Evolutionary conservation across 1,140 invertebrate species (phyloP).

Genomic region (Zaprionus davidi): DNA sequence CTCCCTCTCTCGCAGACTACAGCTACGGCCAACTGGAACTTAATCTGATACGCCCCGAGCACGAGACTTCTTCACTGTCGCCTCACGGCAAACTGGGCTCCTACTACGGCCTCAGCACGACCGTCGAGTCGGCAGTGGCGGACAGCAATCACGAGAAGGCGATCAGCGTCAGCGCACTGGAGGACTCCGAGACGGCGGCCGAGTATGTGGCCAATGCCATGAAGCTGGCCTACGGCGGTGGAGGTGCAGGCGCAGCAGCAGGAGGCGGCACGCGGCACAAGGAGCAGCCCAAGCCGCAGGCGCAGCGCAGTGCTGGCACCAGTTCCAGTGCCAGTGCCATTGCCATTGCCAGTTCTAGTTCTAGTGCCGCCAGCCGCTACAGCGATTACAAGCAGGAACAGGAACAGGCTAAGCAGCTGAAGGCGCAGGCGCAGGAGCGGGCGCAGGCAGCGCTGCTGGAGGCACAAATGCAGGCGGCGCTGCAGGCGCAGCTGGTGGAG

Average conservation of each 20-base stretch:
- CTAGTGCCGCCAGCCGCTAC: constrained; percentile 13
- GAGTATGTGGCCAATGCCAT: constrained; percentile 82
- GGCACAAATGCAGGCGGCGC: constrained; percentile 48
- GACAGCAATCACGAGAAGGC: constrained; percentile 5
- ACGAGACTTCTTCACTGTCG: constrained; percentile 43
- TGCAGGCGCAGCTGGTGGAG: constrained; percentile 44
- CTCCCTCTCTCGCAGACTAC: constrained; percentile 48
- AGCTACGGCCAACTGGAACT: constrained; percentile 69
- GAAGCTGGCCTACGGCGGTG: constrained; percentile 65
- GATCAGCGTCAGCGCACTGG: constrained; percentile 33
- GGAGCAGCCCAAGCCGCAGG: constrained; percentile 46
- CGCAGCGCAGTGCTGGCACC: neutral
- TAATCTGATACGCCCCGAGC: constrained; percentile 72
- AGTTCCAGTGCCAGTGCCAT: neutral
- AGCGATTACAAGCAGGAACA: constrained; percentile 34
- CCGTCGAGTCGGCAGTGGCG: constrained; percentile 29
- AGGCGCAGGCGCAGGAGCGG: constrained; percentile 36
- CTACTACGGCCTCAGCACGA: constrained; percentile 57
- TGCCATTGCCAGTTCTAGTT: neutral
- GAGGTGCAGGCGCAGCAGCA: too few species aligned
- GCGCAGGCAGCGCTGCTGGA: constrained; percentile 45
- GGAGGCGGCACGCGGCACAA: constrained; percentile 35
- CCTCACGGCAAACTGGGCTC: constrained; percentile 43
- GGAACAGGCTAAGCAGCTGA: constrained; percentile 33
- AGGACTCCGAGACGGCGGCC: constrained; percentile 75